phyloP scores from a whole-genome alignment of 2,113 vertebrate genomes.

The Catagonus wagneri region DNA sequence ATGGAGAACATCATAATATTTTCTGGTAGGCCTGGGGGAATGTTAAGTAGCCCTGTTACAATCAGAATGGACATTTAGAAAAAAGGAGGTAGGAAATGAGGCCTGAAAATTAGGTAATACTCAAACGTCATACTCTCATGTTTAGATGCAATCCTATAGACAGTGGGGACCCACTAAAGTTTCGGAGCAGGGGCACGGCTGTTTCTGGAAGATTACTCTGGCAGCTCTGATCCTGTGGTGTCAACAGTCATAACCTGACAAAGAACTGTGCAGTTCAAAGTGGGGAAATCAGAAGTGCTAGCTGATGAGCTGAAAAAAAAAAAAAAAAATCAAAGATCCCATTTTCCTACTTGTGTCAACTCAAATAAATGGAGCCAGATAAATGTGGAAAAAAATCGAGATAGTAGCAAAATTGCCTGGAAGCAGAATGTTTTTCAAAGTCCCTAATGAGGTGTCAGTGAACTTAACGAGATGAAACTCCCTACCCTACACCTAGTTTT shows the following conservation, averaged over 20 bases:
- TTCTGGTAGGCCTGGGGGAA: not conserved
- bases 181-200: not conserved
- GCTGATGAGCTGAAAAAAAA: constrained; percentile 57
- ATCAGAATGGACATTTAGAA: not conserved
- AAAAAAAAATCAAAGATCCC: constrained; percentile 75
- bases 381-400: constrained; percentile 71
- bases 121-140: not conserved
- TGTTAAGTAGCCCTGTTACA: not conserved
- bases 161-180: not conserved
- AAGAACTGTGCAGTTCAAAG: not conserved
- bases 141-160: not conserved
- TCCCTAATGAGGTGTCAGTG: constrained; percentile 84
- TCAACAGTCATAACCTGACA: not conserved
- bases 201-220: not conserved
- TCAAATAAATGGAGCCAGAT: constrained; percentile 82
- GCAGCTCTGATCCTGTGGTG: not conserved
- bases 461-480: constrained; percentile 81
- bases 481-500: constrained; percentile 76
- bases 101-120: not conserved
- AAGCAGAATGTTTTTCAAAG: constrained; percentile 84
- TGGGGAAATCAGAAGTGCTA: not conserved
- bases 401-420: constrained; percentile 81
- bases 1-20: not conserved
- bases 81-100: not conserved
- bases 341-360: constrained; percentile 80